Evolutionary conservation across 1,140 invertebrate species (phyloP), one percentile per base, ranked within the genome.

Genomic region (Holotrichia oblita): DNA sequence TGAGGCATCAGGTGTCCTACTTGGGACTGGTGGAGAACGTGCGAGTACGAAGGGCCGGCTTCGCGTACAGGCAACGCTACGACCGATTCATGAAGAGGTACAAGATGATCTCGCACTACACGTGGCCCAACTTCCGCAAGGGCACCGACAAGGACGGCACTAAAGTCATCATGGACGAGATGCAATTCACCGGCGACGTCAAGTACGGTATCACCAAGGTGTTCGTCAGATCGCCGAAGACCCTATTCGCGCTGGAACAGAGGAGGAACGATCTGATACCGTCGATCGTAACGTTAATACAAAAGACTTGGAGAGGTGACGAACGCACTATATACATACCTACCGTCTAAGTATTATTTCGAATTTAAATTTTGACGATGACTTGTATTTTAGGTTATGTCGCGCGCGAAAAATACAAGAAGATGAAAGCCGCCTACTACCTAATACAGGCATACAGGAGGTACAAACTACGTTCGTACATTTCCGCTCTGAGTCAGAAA

Each of bases 121-220:
- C 97, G 2, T 99, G 97, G 97, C 97, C 97, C 34, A 98, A 97
- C 86, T 98, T 94, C 89, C 90, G 91, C 72, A 91, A 92, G 6
- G 93, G 92, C 27, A 90, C 85, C 55, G 93, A 94, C 73, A 92
- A 92, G 84, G 96, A 98, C 80, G 97, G 95, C 0, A 94, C 95
- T 0, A 88, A 92, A 84, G 93, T 94, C 64, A 91, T 99, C 59
- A 91, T 99, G 77, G 89, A 95, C 55, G 94, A 97, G 83, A 91
- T 94, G 83, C 90, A 92, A 24, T 93, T 97, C 79, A 87, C 89
- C 0, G 85, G 93, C 79, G 98, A 99, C 85, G 97, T 98, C 3
- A 95, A 95, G 84, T 98, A 95, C 83, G 98, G 97, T 9, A 94
- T 95, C 81, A 98, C 97, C 1, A 99, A 99, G 88, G 91, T 99